phyloP scores from a whole-genome alignment of 2,797 vertebrate genomes.

The Crocodylus rhombifer region DNA sequence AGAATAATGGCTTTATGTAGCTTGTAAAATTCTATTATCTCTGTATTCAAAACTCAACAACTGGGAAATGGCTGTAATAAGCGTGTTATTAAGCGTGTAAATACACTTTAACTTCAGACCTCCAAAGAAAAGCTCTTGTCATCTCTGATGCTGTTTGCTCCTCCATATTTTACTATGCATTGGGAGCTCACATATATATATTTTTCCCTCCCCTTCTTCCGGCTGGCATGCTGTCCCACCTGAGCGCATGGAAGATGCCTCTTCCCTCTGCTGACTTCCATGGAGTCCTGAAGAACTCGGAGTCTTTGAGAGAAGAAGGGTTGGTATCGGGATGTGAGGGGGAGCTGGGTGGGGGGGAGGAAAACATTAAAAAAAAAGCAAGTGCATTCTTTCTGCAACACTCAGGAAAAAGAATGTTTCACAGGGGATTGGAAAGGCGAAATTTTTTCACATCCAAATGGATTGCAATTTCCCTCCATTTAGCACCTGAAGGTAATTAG shows the following conservation, averaged over 20 bases:
- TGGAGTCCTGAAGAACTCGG: slow-evolving; percentile 33
- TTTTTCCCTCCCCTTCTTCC: not conserved
- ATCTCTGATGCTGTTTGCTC: slow-evolving; percentile 30
- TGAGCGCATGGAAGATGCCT: not conserved
- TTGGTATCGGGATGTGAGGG: not conserved
- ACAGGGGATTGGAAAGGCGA: slow-evolving; percentile 99
- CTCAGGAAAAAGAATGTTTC: slow-evolving; percentile 98
- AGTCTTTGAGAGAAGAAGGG: slow-evolving; percentile 57
- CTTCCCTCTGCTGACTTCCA: not conserved
- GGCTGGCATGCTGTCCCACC: not conserved
- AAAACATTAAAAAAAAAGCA: slow-evolving; percentile 84
- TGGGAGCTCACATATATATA: slow-evolving; percentile 21
- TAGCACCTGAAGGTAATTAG: slow-evolving; percentile 99
- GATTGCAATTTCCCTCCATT: slow-evolving; percentile 99
- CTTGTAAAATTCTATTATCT: slow-evolving; percentile 83
- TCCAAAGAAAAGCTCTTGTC: slow-evolving; percentile 65
- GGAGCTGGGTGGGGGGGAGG: slow-evolving; percentile 62
- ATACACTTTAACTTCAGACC: slow-evolving; percentile 80
- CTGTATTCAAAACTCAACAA: slow-evolving; percentile 83
- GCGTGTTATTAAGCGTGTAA: slow-evolving; percentile 83
- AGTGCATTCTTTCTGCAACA: slow-evolving; percentile 92
- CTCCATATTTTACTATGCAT: not conserved
- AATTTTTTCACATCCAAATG: slow-evolving; percentile 99
- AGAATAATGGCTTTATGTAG: slow-evolving; percentile 79
- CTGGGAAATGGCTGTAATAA: slow-evolving; percentile 83